Percentiles rank a stretch among this genome's conserved stretches.
Evolutionary conservation across 2,888 invertebrate genomes (phyloP).

Genomic region (Unio pictorum): DNA sequence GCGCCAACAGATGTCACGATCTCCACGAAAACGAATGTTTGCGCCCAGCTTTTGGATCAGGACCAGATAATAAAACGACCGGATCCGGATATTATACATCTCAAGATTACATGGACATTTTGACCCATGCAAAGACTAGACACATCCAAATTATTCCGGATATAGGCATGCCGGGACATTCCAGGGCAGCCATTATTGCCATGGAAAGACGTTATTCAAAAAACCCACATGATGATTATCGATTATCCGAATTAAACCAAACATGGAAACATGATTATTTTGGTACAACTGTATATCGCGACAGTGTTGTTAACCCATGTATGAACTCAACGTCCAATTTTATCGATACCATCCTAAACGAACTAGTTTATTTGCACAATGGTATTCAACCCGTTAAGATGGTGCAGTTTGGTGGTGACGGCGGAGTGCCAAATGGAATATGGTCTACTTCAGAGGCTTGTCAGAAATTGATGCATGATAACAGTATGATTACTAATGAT

Average conservation of each 20-base stretch:
- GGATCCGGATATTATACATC: slow-evolving; percentile 50
- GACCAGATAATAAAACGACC: slow-evolving; percentile 30
- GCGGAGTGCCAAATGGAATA: slow-evolving; percentile 60
- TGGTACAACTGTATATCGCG: slow-evolving; percentile 13
- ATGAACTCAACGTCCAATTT: slow-evolving; percentile 55
- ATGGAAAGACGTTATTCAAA: slow-evolving; percentile 14
- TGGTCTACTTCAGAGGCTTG: slow-evolving; percentile 52
- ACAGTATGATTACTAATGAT: neutral
- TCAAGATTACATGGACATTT: slow-evolving; percentile 50
- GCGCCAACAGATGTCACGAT: slow-evolving; percentile 43
- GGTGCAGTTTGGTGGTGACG: slow-evolving; percentile 68
- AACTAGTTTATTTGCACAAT: slow-evolving; percentile 46
- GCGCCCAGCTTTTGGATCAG: slow-evolving; percentile 51
- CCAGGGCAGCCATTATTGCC: slow-evolving; percentile 46
- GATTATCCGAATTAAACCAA: too few species aligned
- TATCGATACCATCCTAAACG: slow-evolving; percentile 47
- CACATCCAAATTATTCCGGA: slow-evolving; percentile 64
- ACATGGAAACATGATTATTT: too few species aligned
- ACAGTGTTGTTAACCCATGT: slow-evolving; percentile 60
- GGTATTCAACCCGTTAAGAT: slow-evolving; percentile 48
- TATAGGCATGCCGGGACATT: slow-evolving; percentile 62
- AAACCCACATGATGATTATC: too few species aligned
- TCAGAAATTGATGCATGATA: slow-evolving; percentile 4
- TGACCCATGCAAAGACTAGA: slow-evolving; percentile 41
- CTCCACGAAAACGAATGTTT: slow-evolving; percentile 34